Evolutionary conservation across 2,113 vertebrate species (phyloP).

Genomic region (Cettia cetti): DNA sequence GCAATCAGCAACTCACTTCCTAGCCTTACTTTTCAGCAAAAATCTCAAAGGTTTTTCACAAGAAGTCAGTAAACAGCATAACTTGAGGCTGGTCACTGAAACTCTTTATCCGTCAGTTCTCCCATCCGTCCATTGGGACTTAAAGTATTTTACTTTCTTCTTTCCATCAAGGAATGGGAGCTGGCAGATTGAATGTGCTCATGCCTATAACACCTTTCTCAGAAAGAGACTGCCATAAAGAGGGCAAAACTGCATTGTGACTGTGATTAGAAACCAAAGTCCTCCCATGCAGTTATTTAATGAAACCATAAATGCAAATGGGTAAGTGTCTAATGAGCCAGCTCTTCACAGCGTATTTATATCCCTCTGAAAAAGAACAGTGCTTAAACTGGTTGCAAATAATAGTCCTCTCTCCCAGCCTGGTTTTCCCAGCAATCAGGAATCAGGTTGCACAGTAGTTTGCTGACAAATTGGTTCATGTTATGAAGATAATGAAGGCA

Average conservation of each 20-base stretch:
- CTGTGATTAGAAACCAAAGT: slow-evolving; percentile 5
- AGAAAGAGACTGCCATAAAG: background rate
- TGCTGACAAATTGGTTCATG: slow-evolving; percentile 66
- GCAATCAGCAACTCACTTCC: background rate
- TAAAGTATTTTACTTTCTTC: background rate
- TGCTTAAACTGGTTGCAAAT: slow-evolving; percentile 33
- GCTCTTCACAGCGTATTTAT: slow-evolving; percentile 27
- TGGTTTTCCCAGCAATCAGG: slow-evolving; percentile 23
- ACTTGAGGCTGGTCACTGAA: background rate
- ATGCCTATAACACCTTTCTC: background rate
- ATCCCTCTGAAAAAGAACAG: slow-evolving; percentile 36
- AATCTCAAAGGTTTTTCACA: background rate
- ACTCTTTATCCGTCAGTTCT: background rate
- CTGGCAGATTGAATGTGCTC: background rate
- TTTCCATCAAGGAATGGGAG: background rate
- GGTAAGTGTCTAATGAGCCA: slow-evolving; percentile 53
- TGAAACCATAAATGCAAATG: slow-evolving; percentile 56
- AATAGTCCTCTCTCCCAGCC: slow-evolving; percentile 20
- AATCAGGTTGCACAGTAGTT: slow-evolving; percentile 50
- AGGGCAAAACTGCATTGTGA: background rate
- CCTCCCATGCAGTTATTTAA: slow-evolving; percentile 39
- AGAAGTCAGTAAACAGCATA: background rate
- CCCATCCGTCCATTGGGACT: rapidly evolving
- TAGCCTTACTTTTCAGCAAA: background rate
- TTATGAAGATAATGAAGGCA: slow-evolving; percentile 66